Evolutionary conservation across 2,888 invertebrate species (phyloP), one percentile per base, ranked within the genome.

Genomic region (Tinea trinotella): DNA sequence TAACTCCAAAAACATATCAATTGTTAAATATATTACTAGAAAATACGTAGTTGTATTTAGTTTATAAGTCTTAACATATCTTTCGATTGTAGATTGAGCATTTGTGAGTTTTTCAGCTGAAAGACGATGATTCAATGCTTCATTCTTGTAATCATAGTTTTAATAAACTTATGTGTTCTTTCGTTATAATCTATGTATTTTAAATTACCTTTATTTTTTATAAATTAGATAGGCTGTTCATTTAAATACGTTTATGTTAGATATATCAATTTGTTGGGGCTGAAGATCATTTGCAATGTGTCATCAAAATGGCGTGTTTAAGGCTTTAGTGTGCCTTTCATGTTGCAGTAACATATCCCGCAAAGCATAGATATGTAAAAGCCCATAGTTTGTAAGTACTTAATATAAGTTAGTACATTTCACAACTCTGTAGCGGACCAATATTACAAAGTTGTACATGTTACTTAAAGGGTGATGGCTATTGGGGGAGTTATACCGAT

Each of bases 361-460:
- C 83, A 76, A 80, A 76, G 79, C 79, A 79, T 83, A 82, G 78
- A 72, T 67, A 74, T 70, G 67, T 74, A 68, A 76, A 80, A 81
- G 81, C 70, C 67, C 76, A 52, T 81, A 83, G 74, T 56, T 59
- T 35, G 58, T 74, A 71, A 72, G 70, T 66, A 72, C 50, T 50
- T 50, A 73, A 56, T 60, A 62, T 80, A 80, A 80, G 80, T 71
- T 83, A 83, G 82, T 66, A 75, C 79, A 78, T 74, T 81, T 82
- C 82, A 78, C 77, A 78, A 84, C 76, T 80, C 71, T 71, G 82
- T 84, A 84, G 85, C 71, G 85, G 85, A 85, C 85, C 85, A 85
- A 85, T 84, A 84, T 85, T 84, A 85, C 84, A 85, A 85, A 85
- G 83, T 84, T 84, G 84, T 82, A 76, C 83, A 69, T 78, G 76